These are phyloP conservation scores for Heteromyza rotundicornis DNA, from an alignment of 2,888 invertebrate genomes.

Conservation along the genomic window DNA sequence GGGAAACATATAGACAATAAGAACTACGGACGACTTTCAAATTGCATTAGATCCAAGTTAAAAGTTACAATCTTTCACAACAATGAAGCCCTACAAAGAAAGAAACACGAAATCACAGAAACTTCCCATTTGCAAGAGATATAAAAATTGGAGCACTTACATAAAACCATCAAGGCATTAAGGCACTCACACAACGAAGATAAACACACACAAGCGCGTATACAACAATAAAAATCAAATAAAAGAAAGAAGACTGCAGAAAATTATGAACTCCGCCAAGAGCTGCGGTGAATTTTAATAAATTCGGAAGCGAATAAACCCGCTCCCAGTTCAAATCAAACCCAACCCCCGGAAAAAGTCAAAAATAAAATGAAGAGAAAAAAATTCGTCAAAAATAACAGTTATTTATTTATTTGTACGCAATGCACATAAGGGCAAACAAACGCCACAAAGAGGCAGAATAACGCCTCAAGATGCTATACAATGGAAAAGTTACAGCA, in stretches of 20 bases:
- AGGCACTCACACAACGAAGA: background rate
- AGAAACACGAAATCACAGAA: too few relatives aligned
- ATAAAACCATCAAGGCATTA: background rate
- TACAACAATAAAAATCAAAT: slow-evolving; percentile 24
- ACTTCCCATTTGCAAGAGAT: background rate
- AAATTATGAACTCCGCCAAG: slow-evolving; percentile 56
- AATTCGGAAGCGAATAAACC: slow-evolving; percentile 41
- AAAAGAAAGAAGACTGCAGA: slow-evolving; percentile 33
- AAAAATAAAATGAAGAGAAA: slow-evolving; percentile 22
- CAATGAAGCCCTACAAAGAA: too few relatives aligned
- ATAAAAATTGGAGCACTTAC: background rate
- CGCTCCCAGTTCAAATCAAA: background rate
- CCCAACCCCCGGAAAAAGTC: slow-evolving; percentile 7
- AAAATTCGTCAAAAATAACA: slow-evolving; percentile 53
- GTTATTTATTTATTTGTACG: slow-evolving; percentile 55
- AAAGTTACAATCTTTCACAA: too few relatives aligned
- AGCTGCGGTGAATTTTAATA: slow-evolving; percentile 59
- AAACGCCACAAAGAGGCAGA: slow-evolving; percentile 9
- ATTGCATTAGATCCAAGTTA: too few relatives aligned
- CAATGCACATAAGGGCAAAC: slow-evolving; percentile 32
- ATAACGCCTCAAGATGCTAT: background rate
- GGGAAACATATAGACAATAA: too few relatives aligned
- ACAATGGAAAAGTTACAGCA: slow-evolving; percentile 7
- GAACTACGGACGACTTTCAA: too few relatives aligned
- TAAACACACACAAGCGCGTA: background rate